phyloP scores from a whole-genome alignment of 2,888 invertebrate genomes.

The Luffia ferchaultella region DNA sequence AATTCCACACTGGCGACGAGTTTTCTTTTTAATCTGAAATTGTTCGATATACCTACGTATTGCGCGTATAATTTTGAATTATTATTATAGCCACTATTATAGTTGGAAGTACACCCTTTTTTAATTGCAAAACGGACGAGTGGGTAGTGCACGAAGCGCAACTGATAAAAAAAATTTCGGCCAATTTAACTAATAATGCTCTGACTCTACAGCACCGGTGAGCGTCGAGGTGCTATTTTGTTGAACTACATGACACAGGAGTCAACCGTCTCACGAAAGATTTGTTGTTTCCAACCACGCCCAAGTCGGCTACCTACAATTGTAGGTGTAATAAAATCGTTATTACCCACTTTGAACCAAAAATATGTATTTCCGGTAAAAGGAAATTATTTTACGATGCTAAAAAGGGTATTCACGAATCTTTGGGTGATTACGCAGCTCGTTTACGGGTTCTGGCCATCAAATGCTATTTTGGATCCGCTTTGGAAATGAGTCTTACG shows the following conservation, averaged over 20 bases:
- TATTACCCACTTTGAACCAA: conserved; percentile 13
- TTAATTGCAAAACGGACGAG: not conserved
- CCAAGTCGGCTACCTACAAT: conserved; percentile 4
- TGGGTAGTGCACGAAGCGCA: not conserved
- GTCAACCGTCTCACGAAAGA: conserved; percentile 11
- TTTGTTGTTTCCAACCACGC: conserved; percentile 11
- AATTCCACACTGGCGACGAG: too few relatives aligned
- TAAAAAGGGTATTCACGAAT: conserved; percentile 6
- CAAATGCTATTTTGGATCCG: conserved; percentile 14
- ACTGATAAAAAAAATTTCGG: not conserved
- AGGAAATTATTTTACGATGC: conserved; percentile 15
- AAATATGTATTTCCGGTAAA: conserved; percentile 14
- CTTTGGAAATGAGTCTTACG: conserved; percentile 11
- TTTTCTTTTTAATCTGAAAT: too few relatives aligned
- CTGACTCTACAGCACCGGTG: not conserved
- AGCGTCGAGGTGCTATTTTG: not conserved
- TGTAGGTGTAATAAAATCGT: not conserved
- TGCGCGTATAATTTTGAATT: too few relatives aligned
- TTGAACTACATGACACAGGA: conserved; percentile 4
- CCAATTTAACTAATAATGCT: not conserved
- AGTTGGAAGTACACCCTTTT: not conserved
- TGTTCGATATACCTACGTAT: too few relatives aligned
- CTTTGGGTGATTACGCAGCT: conserved; percentile 15
- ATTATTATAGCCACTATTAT: too few relatives aligned
- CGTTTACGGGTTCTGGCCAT: conserved; percentile 10